These are phyloP conservation scores for Megatriorchis doriae DNA, from an alignment of 2,113 vertebrate species.

Conservation along the genomic window DNA sequence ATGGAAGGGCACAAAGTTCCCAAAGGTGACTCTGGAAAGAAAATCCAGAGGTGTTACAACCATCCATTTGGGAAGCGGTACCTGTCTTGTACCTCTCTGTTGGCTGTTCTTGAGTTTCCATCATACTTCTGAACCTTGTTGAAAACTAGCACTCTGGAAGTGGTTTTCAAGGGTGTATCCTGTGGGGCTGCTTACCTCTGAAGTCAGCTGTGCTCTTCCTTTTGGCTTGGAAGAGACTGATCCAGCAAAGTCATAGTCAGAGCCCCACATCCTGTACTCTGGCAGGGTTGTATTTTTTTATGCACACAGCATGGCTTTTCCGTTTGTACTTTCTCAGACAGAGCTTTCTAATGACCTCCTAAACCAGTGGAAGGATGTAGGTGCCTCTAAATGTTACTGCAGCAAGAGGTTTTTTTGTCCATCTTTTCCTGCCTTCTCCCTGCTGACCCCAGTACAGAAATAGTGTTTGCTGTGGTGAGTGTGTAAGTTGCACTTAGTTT, in stretches of 20 bases:
- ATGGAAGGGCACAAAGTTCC: neutral
- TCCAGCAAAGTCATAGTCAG: neutral
- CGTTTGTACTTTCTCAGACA: neutral
- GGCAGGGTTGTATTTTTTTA: neutral
- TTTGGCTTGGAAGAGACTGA: neutral
- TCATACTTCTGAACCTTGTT: neutral
- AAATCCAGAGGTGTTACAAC: neutral
- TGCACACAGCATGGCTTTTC: neutral
- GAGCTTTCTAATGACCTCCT: neutral
- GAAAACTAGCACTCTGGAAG: neutral
- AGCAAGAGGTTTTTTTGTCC: neutral
- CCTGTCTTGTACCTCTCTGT: neutral
- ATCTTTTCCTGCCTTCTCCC: neutral
- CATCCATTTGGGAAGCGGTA: neutral
- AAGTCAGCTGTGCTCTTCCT: neutral
- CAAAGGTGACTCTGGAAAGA: neutral
- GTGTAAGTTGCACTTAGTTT: neutral
- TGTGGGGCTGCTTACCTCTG: neutral
- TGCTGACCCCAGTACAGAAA: neutral
- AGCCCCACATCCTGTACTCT: neutral
- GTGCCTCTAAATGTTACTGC: neutral
- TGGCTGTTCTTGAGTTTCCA: neutral
- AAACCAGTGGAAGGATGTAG: neutral
- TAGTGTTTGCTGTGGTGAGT: neutral
- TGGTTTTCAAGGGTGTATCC: neutral